These are phyloP conservation scores for Marronus borbonicus DNA, from an alignment of 2,888 invertebrate species.

Conservation along the genomic window DNA sequence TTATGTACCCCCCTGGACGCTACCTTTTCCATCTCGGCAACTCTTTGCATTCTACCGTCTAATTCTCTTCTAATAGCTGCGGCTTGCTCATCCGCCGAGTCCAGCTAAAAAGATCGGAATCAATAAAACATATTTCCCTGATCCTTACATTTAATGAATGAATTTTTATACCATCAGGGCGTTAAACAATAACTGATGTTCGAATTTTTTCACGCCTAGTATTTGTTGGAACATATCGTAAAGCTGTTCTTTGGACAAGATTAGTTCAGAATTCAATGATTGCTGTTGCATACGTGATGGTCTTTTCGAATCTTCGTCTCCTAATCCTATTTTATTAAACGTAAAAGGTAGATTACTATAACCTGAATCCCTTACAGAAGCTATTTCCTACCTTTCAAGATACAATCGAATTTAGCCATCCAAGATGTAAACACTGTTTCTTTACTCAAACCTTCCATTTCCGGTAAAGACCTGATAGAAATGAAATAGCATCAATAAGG, in stretches of 20 bases:
- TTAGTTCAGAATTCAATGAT: slow-evolving; percentile 92
- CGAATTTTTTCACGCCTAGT: slow-evolving; percentile 98
- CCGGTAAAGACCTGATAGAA: slow-evolving; percentile 87
- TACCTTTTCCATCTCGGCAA: slow-evolving; percentile 98
- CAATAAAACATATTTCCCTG: not conserved
- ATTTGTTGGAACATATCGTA: slow-evolving; percentile 99
- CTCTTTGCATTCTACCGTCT: slow-evolving; percentile 97
- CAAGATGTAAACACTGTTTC: slow-evolving; percentile 99
- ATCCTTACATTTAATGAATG: too few species aligned
- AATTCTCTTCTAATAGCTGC: slow-evolving; percentile 98
- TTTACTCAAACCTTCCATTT: slow-evolving; percentile 99
- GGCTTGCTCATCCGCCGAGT: slow-evolving; percentile 99
- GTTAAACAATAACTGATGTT: slow-evolving; percentile 99
- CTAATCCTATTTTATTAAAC: slow-evolving; percentile 71
- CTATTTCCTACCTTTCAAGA: slow-evolving; percentile 84
- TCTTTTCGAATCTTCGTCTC: slow-evolving; percentile 90
- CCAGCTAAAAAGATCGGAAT: slow-evolving; percentile 79
- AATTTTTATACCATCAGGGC: slow-evolving; percentile 84
- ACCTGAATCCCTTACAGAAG: not conserved
- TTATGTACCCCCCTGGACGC: slow-evolving; percentile 47
- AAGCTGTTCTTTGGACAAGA: slow-evolving; percentile 98
- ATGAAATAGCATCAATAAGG: not conserved
- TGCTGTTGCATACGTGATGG: slow-evolving; percentile 92
- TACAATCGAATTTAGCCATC: slow-evolving; percentile 99
- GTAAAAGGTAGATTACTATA: too few species aligned